phyloP scores from a whole-genome alignment of 2,888 invertebrate genomes.

The Ganaspis brasiliensis region DNA sequence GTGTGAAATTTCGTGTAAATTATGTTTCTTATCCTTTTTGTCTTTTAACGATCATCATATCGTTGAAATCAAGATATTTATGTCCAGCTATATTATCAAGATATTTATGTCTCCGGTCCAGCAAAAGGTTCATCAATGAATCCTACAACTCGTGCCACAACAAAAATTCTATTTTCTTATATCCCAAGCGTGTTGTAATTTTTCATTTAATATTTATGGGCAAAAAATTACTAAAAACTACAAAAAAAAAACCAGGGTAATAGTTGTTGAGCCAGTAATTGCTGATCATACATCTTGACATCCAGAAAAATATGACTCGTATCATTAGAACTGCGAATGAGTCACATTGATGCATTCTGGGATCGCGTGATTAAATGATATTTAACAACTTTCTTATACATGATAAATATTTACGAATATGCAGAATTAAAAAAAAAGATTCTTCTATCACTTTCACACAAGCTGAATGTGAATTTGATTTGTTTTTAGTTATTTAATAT shows the following conservation, averaged over 20 bases:
- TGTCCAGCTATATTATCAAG: too few relatives aligned
- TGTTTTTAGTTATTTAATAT: neutral
- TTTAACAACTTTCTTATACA: neutral
- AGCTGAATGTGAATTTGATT: neutral
- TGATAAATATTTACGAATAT: neutral
- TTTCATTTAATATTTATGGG: neutral
- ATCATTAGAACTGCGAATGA: neutral
- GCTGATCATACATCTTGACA: constrained; percentile 9
- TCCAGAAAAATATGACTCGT: constrained; percentile 19
- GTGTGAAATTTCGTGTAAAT: neutral
- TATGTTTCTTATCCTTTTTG: neutral
- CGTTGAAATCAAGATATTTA: neutral
- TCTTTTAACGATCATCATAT: neutral
- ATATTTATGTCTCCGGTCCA: neutral
- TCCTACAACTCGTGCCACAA: neutral
- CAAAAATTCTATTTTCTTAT: neutral
- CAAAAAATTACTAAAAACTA: neutral
- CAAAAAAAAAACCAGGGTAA: neutral
- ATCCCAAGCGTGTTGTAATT: neutral
- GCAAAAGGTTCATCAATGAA: neutral
- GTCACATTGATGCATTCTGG: constrained; percentile 3
- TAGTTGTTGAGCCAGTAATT: constrained; percentile 5
- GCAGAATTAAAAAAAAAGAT: neutral
- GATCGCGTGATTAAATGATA: neutral
- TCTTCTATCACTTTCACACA: neutral